Conservation (phyloP, 35 echinoderm and acorn worm species). For the Hemicentrotus pulcherrimus region DNA sequence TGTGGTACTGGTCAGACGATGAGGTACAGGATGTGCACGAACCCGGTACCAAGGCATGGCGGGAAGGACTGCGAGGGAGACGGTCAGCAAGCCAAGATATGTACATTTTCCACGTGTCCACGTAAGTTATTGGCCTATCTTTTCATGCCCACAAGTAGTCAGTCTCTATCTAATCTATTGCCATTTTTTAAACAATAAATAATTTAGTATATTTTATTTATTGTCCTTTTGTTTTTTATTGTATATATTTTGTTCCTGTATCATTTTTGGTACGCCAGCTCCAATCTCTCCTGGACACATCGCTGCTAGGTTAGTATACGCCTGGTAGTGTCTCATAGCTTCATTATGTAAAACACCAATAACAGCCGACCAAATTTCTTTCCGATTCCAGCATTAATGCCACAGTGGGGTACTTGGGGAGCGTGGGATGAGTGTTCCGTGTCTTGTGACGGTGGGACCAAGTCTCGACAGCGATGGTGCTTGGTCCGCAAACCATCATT, state of each 20-base stretch:
- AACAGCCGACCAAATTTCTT: background rate
- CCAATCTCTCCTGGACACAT: no score
- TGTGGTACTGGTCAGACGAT: constrained; percentile 62
- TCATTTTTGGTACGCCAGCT: no score
- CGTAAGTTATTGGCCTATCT: constrained; percentile 12
- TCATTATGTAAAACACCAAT: background rate
- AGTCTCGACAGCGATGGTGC: constrained; percentile 40
- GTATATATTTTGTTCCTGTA: no score
- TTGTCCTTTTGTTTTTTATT: no score
- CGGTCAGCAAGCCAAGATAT: constrained; percentile 1
- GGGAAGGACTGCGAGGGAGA: constrained; percentile 68
- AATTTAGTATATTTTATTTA: no score
- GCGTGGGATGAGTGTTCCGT: constrained; percentile 67
- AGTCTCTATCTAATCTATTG: no score
- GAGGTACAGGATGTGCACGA: constrained; percentile 38
- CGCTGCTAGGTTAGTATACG: no score
- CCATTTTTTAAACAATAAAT: no score
- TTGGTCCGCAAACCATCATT: background rate
- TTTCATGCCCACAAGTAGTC: no score
- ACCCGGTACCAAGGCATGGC: constrained; percentile 56
- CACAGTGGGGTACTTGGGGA: constrained; percentile 67
- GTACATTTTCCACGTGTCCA: constrained; percentile 24
- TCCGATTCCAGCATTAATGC: constrained; percentile 3
- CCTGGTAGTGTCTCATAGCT: no score
- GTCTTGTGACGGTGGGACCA: constrained; percentile 66